A percentile compares a stretch with the other conserved stretches of the same genome.
These are phyloP conservation scores for Centruroides sculpturatus DNA, from an alignment of 1,140 invertebrate genomes.

Conservation along the genomic window DNA sequence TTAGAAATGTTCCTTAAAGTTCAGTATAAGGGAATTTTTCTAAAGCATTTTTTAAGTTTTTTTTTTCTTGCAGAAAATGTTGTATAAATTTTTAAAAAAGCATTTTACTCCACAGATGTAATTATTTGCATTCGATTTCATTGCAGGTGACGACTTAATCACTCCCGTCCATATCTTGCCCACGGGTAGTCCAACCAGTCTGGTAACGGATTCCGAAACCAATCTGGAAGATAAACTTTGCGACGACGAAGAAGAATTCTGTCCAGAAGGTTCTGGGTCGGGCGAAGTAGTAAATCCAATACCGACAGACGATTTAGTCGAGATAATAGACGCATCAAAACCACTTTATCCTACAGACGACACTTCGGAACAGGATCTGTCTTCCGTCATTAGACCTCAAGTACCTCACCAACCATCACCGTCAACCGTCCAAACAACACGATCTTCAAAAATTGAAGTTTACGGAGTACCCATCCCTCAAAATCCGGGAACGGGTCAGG, in stretches of 20 bases:
- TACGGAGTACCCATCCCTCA: conserved; percentile 12
- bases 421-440: neutral
- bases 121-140: too few relatives aligned
- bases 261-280: conserved; percentile 1
- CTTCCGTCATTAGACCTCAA: conserved; percentile 2
- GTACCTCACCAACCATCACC: neutral
- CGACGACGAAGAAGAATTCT: conserved; percentile 7
- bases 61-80: too few relatives aligned
- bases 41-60: too few relatives aligned
- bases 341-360: too few relatives aligned
- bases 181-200: conserved; percentile 28
- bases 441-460: conserved; percentile 6
- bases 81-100: neutral
- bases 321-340: too few relatives aligned
- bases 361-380: too few relatives aligned
- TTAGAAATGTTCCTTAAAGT: too few relatives aligned
- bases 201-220: conserved; percentile 29
- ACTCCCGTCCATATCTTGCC: conserved; percentile 78
- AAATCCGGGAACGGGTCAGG: neutral
- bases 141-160: conserved; percentile 60
- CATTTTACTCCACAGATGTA: neutral
- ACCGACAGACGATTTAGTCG: neutral
- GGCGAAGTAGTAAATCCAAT: neutral
- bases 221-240: conserved; percentile 9
- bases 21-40: too few relatives aligned